Base-by-base conservation (phyloP, 2,888 invertebrate genomes). In the Agrilus biguttatus region DNA sequence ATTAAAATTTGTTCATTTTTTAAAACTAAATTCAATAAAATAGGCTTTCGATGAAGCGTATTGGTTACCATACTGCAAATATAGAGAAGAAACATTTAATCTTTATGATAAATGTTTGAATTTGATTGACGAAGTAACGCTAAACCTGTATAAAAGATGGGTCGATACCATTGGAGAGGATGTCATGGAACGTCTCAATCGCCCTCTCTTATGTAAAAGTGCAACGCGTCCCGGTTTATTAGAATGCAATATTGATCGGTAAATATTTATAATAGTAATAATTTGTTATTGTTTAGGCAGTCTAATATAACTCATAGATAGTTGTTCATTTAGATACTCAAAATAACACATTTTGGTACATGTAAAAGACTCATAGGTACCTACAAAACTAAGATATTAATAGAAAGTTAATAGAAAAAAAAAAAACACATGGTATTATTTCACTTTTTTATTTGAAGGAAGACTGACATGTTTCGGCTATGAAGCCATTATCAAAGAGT, bases 241-340 rank as follows among this genome's bases (percentile, higher is more conserved):
- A 47, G 82, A 85, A 59, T 81, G 81, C 59, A 89, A 90, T 61
- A 82, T 89, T 51, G 85, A 89, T 61, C 73, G 75, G 80, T 80
- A 60, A 62, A 66, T 36, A 32, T 42, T 14, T 21, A 45, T 23
- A 33, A 57, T 41, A 6, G 5, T 21, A 21, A 21, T 17, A 17
- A 4, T 17, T 7, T 21, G 21, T n/a, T n/a, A n/a, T n/a, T n/a
- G n/a, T n/a, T n/a, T n/a, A n/a, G n/a, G n/a, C n/a, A n/a, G n/a
- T n/a, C n/a, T n/a, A n/a, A n/a, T n/a, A n/a, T n/a, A n/a, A n/a
- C n/a, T n/a, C n/a, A n/a, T n/a, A n/a, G n/a, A n/a, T n/a, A n/a
- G n/a, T n/a, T n/a, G n/a, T n/a, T n/a, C n/a, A n/a, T n/a, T n/a
- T n/a, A n/a, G n/a, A n/a, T n/a, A n/a, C n/a, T n/a, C n/a, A n/a